Conservation (phyloP, 2,797 vertebrate genomes). For the Taenioides sp. region DNA sequence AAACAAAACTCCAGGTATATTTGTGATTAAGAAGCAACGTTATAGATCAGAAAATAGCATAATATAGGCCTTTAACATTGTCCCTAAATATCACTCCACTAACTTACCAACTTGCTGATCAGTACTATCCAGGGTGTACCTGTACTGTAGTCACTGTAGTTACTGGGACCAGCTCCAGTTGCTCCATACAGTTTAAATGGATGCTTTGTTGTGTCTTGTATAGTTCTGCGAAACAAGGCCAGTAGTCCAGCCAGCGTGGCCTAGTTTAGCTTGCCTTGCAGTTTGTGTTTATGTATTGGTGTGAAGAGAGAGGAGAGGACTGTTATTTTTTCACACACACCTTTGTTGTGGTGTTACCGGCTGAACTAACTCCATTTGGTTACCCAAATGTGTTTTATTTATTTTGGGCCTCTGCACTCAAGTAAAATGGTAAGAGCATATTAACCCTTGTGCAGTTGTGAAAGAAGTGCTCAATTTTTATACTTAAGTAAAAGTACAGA, state of each 20-base stretch:
- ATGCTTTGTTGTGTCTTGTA: not conserved
- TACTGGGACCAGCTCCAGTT: not conserved
- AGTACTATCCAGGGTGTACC: too few relatives aligned
- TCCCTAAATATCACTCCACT: not conserved
- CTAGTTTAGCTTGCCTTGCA: not conserved
- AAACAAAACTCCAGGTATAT: too few relatives aligned
- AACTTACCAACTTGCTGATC: too few relatives aligned
- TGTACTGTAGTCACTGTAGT: too few relatives aligned
- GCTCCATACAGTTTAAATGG: not conserved
- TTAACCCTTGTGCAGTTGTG: slow-evolving; percentile 25
- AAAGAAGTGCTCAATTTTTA: too few relatives aligned
- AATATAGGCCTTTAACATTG: not conserved
- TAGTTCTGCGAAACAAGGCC: not conserved
- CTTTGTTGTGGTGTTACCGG: slow-evolving; percentile 55
- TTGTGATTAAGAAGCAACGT: too few relatives aligned
- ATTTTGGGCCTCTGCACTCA: slow-evolving; percentile 36
- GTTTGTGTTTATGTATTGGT: slow-evolving; percentile 20
- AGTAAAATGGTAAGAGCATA: slow-evolving; percentile 27
- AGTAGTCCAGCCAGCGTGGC: slow-evolving; percentile 2
- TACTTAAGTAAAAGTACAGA: too few relatives aligned
- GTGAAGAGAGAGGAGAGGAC: slow-evolving; percentile 27
- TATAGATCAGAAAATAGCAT: too few relatives aligned
- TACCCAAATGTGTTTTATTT: slow-evolving; percentile 49
- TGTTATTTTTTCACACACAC: slow-evolving; percentile 55
- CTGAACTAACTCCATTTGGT: slow-evolving; percentile 46